Evolutionary conservation across 2,888 invertebrate species (phyloP).

Genomic region (Calephelis perditalis): DNA sequence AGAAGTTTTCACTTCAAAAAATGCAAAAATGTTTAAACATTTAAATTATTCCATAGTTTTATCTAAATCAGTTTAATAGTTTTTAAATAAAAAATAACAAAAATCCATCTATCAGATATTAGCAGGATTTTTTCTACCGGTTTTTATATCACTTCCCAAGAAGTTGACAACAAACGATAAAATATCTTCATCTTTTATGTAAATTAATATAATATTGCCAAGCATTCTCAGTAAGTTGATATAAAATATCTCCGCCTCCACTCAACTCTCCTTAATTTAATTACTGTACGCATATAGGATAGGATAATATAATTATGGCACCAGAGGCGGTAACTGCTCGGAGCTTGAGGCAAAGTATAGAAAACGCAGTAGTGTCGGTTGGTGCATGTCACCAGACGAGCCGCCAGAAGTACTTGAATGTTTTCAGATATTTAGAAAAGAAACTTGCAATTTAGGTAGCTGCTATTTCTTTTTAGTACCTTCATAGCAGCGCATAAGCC

Average conservation of each 20-base stretch:
- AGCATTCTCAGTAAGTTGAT: background rate
- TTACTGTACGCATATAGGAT: slow-evolving; percentile 8
- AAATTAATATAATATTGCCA: slow-evolving; percentile 6
- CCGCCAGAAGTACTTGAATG: background rate
- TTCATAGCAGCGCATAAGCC: no score
- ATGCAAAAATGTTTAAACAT: no score
- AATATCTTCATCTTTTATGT: background rate
- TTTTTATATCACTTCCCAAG: no score
- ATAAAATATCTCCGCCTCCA: slow-evolving; percentile 10
- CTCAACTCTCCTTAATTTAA: slow-evolving; percentile 9
- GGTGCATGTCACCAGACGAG: background rate
- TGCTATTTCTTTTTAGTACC: no score
- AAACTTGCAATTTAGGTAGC: no score
- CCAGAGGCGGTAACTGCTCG: slow-evolving; percentile 7
- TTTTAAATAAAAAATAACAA: no score
- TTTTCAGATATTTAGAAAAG: no score
- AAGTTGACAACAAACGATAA: background rate
- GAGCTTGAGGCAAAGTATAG: slow-evolving; percentile 3
- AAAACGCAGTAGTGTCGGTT: background rate
- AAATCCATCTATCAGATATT: no score
- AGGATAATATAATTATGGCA: slow-evolving; percentile 9
- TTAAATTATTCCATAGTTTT: no score
- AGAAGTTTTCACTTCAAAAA: no score
- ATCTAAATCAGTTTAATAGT: no score
- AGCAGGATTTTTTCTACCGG: no score